These are phyloP conservation scores for Leuciscus waleckii DNA, from an alignment of 2,797 vertebrate genomes.

Conservation along the genomic window DNA sequence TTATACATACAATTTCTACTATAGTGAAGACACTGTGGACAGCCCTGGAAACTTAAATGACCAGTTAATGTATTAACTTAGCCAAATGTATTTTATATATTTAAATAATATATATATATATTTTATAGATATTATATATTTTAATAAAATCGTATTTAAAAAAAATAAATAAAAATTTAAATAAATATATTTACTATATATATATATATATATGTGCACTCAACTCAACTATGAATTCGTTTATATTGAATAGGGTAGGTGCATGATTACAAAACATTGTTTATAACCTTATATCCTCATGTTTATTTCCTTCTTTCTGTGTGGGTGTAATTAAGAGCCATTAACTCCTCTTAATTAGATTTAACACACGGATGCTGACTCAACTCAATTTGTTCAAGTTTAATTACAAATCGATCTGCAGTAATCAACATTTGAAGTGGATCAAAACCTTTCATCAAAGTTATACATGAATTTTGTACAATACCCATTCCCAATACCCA, in stretches of 20 bases:
- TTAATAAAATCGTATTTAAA: neutral
- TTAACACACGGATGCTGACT: conserved; percentile 1
- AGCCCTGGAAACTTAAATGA: neutral
- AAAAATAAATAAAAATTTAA: no score
- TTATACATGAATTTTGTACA: no score
- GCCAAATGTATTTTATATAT: neutral
- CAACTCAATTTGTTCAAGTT: conserved; percentile 26
- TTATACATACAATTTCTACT: neutral
- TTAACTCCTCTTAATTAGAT: conserved; percentile 22
- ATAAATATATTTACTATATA: no score
- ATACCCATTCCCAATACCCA: no score
- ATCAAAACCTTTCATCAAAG: no score
- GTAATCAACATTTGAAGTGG: no score
- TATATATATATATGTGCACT: no score
- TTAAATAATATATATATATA: neutral
- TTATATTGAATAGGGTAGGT: neutral
- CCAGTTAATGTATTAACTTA: neutral
- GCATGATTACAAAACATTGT: neutral
- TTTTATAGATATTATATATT: neutral
- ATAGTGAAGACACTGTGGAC: neutral
- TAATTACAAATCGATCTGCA: conserved; percentile 12
- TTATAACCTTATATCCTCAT: neutral
- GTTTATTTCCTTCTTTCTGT: neutral
- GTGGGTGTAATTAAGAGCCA: conserved; percentile 19
- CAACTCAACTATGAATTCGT: neutral